A percentile compares a stretch with the other conserved stretches of the same genome.
Conservation (phyloP, 2,797 vertebrate genomes). For the Coendou prehensilis region DNA sequence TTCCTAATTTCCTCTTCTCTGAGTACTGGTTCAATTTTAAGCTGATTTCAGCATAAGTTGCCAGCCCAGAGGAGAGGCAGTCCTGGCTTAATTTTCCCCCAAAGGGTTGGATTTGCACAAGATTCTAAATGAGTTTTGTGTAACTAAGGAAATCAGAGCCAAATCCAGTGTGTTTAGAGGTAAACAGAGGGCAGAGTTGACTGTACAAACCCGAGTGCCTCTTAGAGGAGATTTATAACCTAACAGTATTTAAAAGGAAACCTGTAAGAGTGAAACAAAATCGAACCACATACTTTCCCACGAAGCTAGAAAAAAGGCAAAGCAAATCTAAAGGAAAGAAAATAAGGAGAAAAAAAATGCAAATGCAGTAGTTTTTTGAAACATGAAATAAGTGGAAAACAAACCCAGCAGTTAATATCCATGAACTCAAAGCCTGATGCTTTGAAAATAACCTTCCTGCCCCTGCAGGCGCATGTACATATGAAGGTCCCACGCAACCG, state of each 20-base stretch:
- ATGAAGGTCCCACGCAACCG: fast-evolving
- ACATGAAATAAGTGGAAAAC: neutral
- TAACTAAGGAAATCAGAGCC: neutral
- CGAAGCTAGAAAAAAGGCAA: neutral
- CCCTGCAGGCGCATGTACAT: fast-evolving
- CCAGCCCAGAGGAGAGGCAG: neutral
- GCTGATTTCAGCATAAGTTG: neutral
- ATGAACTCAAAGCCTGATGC: neutral
- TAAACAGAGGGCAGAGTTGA: neutral
- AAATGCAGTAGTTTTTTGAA: neutral
- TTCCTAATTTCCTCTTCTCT: neutral
- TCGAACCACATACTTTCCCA: neutral
- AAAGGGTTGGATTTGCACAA: neutral
- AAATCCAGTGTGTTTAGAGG: neutral
- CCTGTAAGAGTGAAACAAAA: neutral
- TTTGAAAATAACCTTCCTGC: neutral
- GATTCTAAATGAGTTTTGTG: neutral
- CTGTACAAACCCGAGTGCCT: neutral
- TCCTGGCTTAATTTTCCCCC: neutral
- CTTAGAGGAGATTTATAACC: neutral
- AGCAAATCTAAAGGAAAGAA: neutral
- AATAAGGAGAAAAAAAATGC: neutral
- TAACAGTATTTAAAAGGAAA: neutral
- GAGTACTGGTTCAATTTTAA: neutral
- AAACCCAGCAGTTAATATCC: neutral